phyloP scores from a whole-genome alignment of 2,797 vertebrate genomes.

The Brachyalestes nurse region DNA sequence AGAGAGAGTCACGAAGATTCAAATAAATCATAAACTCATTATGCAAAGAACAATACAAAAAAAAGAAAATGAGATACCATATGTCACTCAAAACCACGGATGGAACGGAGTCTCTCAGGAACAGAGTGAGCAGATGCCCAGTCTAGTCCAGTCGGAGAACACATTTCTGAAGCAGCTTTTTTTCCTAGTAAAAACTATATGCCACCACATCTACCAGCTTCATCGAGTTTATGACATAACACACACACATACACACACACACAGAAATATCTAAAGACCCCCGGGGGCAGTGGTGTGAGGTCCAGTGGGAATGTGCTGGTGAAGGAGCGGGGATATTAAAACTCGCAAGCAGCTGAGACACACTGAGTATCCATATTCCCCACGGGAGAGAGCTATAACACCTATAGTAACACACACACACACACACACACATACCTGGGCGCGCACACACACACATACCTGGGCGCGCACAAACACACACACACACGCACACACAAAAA shows the following conservation, averaged over 20 bases:
- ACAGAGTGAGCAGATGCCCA: background rate
- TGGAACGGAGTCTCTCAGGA: too few relatives aligned
- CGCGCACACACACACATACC: too few relatives aligned
- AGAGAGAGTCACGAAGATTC: background rate
- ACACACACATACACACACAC: background rate
- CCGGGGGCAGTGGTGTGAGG: conserved; percentile 69
- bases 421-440: conserved; percentile 28
- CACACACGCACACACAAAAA: conserved; percentile 49
- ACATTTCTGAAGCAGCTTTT: too few relatives aligned
- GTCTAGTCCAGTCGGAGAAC: background rate
- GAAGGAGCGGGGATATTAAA: conserved; percentile 75
- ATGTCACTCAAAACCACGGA: background rate
- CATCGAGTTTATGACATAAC: background rate
- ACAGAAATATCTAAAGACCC: conserved; percentile 34
- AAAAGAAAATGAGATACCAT: background rate
- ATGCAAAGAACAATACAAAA: background rate
- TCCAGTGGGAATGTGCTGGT: conserved; percentile 72
- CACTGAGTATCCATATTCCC: conserved; percentile 70
- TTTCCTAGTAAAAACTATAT: too few relatives aligned
- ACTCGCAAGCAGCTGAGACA: conserved; percentile 77
- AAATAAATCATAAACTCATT: conserved; percentile 6
- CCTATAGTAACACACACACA: too few relatives aligned
- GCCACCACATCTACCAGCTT: background rate
- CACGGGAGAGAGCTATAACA: conserved; percentile 70
- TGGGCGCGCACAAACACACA: too few relatives aligned